Evolutionary conservation across 2,888 invertebrate species (phyloP).

Genomic region (Leucania comma): DNA sequence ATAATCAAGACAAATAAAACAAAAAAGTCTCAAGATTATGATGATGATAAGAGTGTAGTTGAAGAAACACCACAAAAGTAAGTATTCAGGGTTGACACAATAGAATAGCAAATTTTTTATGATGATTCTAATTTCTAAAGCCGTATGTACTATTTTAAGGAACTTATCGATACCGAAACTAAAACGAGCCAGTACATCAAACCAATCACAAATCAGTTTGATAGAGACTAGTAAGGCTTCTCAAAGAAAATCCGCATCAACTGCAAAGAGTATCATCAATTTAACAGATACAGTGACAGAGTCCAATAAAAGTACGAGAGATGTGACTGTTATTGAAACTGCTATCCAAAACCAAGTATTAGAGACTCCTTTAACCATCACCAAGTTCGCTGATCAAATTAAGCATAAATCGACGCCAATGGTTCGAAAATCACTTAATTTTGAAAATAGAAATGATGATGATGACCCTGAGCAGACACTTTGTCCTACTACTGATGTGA

Average conservation of each 20-base stretch:
- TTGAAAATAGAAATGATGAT: conserved; percentile 71
- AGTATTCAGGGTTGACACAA: conserved; percentile 48
- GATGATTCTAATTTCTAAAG: background rate
- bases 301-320: conserved; percentile 67
- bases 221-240: conserved; percentile 53
- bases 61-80: conserved; percentile 90
- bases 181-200: conserved; percentile 67
- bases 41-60: conserved; percentile 83
- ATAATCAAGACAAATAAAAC: conserved; percentile 48
- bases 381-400: conserved; percentile 82
- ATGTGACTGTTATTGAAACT: conserved; percentile 71
- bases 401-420: conserved; percentile 85
- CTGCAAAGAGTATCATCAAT: conserved; percentile 71
- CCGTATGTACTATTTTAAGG: conserved; percentile 67
- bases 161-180: conserved; percentile 73
- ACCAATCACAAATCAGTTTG: conserved; percentile 63
- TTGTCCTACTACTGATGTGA: conserved; percentile 72
- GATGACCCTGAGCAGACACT: conserved; percentile 78
- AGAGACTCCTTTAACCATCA: conserved; percentile 82
- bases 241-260: conserved; percentile 53
- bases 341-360: conserved; percentile 64
- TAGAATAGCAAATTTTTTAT: background rate
- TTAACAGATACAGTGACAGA: conserved; percentile 73
- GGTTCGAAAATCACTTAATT: conserved; percentile 83
- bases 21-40: conserved; percentile 71